Percentiles rank a stretch among this genome's conserved stretches.
Conservation (phyloP, 2,797 vertebrate species). For the Tauraco hartlaubi region DNA sequence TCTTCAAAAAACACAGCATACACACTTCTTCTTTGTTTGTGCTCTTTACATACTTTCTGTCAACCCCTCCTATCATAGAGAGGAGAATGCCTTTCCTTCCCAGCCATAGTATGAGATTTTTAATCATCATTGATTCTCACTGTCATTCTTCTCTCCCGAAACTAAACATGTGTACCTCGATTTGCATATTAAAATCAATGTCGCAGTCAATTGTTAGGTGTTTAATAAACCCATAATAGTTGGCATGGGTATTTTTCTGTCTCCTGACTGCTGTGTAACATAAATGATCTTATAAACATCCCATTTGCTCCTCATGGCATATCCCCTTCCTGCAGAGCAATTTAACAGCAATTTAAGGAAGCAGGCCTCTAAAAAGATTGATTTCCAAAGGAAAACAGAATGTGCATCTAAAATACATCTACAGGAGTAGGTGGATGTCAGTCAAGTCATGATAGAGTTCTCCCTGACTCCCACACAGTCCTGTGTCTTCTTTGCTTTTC, state of each 20-base stretch:
- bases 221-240: slow-evolving; percentile 26
- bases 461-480: background rate
- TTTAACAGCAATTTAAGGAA: slow-evolving; percentile 32
- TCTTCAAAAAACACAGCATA: slow-evolving; percentile 18
- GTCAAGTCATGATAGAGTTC: slow-evolving; percentile 14
- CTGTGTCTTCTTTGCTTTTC: slow-evolving; percentile 6
- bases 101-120: background rate
- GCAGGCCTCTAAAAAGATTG: background rate
- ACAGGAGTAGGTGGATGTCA: background rate
- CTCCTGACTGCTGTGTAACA: slow-evolving; percentile 10
- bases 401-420: background rate
- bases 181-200: slow-evolving; percentile 42
- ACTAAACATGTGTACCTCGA: background rate
- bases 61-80: background rate
- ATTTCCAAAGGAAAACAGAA: slow-evolving; percentile 39
- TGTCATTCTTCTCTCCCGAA: slow-evolving; percentile 8
- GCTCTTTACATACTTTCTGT: background rate
- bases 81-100: slow-evolving; percentile 29
- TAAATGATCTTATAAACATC: slow-evolving; percentile 11
- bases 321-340: background rate
- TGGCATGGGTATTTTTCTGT: slow-evolving; percentile 3
- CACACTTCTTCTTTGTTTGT: background rate
- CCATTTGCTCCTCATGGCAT: background rate
- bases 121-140: background rate
- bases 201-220: slow-evolving; percentile 33